Base-by-base conservation (phyloP, 2,888 invertebrate species). In the Campoplex capitator region DNA sequence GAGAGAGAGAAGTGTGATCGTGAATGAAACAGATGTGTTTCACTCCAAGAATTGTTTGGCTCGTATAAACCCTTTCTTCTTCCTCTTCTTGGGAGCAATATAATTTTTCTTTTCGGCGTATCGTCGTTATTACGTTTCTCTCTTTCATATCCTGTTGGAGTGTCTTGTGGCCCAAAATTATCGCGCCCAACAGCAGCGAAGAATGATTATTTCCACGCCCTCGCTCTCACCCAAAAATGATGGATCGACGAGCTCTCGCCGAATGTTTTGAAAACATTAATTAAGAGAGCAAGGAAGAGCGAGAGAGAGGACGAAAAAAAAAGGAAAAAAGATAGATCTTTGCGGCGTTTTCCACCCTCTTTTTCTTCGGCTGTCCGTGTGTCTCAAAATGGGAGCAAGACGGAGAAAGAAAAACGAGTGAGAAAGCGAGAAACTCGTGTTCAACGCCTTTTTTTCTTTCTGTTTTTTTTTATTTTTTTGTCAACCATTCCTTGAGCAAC, bases 181-280 rank as follows among this genome's bases (percentile, higher is more conserved):
- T 87, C 85, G 81, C 83, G 84, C 73, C 77, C 77, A 68, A 68
- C 79, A 73, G 68, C 65, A 76, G 62, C 83, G 83, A 84, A 86
- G 78, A 89, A 88, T 89, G 88, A 89, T 89, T 86, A 89, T 89
- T 89, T 89, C 85, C 88, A 88, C 87, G 82, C 89, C 88, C 82
- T 76, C 86, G 83, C 38, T 65, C 73, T 79, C 83, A 70, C 80
- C 62, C 81, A 82, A 86, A 89, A 91, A 90, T 91, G 91, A 91
- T 89, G 87, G 89, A 91, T 90, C 78, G 87, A 45, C 81, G 48
- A 85, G 75, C 68, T 85, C 76, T 83, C 83, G 23, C 23, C 89
- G 84, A 88, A 85, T 90, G 90, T 90, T 90, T 90, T 88, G 84
- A 89, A 90, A 89, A 90, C 90, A 90, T 91, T 91, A 92, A 92